Base-by-base conservation (phyloP, 2,888 invertebrate genomes). In the Drosophila mimetica region DNA sequence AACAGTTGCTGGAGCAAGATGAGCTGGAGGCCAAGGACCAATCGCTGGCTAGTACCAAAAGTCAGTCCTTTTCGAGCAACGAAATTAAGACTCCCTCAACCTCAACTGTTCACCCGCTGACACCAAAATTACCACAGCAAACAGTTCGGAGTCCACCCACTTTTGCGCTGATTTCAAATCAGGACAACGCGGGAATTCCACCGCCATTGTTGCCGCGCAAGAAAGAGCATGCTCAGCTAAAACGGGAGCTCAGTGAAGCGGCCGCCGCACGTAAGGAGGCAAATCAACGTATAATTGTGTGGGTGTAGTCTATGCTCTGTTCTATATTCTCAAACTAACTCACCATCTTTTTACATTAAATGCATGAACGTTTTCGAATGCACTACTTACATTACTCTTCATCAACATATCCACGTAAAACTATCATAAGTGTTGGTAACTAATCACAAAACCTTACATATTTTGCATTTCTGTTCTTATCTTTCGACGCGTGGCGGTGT, bases 251-350 rank as follows among this genome's bases (percentile, higher is more conserved):
- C 8, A 89, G 89, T 46, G 91, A 91, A 76, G 91, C 92, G 55
- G 81, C 90, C 57, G 90, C 90, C 59, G 90, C 90, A 73, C 90
- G 90, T 77, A 91, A 91, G 79, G 89, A 91, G 77, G 91, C 91
- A 54, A 92, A 92, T 81, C 90, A 90, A 80, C 90, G 91, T 87
- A 91, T 92, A 79, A 91, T 91, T 84, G 91, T 91, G 92, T 92
- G 91, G 91, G 91, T 91, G 89, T 91, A 90, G 90, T 87, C 82
- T 80, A 79, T 79, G 75, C 76, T 80, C 80, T 83, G 71, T 57
- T 69, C 52, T 55, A 28, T 34, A 25, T 41, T 46, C 39, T 36
- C 9, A 18, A 34, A 52, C 63, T 66, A 66, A 61, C 47, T 46
- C 4, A 60, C 60, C 79, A 80, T 67, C 65, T 51, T 59, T 70